phyloP scores from a whole-genome alignment of 2,113 vertebrate genomes.

The Montifringilla adamsi region DNA sequence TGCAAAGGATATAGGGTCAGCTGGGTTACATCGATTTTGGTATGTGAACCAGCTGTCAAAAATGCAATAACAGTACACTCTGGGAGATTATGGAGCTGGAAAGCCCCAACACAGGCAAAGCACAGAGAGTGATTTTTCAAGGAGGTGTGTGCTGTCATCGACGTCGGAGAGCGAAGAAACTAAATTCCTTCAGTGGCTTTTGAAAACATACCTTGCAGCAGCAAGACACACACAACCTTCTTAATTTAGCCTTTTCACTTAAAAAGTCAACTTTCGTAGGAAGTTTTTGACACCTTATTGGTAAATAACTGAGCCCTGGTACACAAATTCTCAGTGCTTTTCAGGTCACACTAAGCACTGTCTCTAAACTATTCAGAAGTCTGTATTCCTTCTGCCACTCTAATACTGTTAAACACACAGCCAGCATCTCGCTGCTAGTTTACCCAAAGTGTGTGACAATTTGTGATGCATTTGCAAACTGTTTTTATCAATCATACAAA shows the following conservation, averaged over 20 bases:
- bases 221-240: background rate
- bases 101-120: background rate
- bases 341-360: background rate
- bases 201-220: background rate
- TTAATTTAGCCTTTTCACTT: background rate
- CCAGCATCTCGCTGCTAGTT: background rate
- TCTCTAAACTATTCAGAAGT: background rate
- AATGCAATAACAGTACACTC: conserved; percentile 37
- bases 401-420: background rate
- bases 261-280: background rate
- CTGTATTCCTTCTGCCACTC: background rate
- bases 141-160: background rate
- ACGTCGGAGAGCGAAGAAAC: background rate
- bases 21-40: conserved; percentile 53
- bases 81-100: conserved; percentile 9
- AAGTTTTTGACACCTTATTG: background rate
- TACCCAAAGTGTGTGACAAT: background rate
- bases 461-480: background rate
- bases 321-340: background rate
- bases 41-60: conserved; percentile 65
- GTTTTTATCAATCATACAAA: background rate
- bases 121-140: conserved; percentile 42
- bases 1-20: conserved; percentile 43
- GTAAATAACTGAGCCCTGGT: background rate
- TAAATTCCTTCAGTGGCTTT: background rate